These are phyloP conservation scores for Enteromius trimaculatus DNA, from an alignment of 2,797 vertebrate genomes.

Conservation along the genomic window DNA sequence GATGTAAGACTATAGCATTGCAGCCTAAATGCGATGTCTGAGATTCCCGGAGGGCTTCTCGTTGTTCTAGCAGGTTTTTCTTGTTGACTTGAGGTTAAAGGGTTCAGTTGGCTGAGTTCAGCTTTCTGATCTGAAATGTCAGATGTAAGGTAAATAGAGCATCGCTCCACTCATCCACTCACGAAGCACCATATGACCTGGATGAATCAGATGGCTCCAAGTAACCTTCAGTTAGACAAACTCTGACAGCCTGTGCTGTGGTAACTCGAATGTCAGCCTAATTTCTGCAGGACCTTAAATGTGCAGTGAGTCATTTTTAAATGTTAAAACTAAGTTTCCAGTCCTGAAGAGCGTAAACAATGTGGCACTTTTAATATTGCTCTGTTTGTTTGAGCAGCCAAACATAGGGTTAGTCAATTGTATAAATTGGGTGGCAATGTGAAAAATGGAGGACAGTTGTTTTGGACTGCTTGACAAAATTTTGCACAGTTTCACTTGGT, in stretches of 20 bases:
- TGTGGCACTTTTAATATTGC: constrained; percentile 8
- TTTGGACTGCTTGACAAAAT: not conserved
- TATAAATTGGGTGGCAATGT: not conserved
- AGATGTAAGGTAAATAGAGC: constrained; percentile 12
- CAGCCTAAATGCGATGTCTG: constrained; percentile 31
- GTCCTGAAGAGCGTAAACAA: not conserved
- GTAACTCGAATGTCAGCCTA: constrained; percentile 23
- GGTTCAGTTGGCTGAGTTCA: constrained; percentile 34
- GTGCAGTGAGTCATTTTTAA: constrained; percentile 5
- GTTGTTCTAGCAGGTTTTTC: constrained; percentile 38
- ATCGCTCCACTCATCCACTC: constrained; percentile 33
- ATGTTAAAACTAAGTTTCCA: not conserved
- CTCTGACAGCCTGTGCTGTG: constrained; percentile 21
- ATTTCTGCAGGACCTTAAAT: constrained; percentile 37
- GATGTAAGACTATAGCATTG: constrained; percentile 17
- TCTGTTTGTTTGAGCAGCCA: not conserved
- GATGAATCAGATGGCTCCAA: constrained; percentile 22
- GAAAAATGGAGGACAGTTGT: not conserved
- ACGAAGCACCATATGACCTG: constrained; percentile 23
- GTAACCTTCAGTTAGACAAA: constrained; percentile 22
- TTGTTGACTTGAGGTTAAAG: constrained; percentile 48
- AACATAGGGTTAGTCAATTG: not conserved
- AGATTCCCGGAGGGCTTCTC: constrained; percentile 40
- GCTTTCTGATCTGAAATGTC: constrained; percentile 15
- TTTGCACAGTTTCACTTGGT: not conserved